Percentiles rank a stretch among this genome's conserved stretches.
Evolutionary conservation across 2,113 vertebrate species (phyloP).

Genomic region (Pogona vitticeps): DNA sequence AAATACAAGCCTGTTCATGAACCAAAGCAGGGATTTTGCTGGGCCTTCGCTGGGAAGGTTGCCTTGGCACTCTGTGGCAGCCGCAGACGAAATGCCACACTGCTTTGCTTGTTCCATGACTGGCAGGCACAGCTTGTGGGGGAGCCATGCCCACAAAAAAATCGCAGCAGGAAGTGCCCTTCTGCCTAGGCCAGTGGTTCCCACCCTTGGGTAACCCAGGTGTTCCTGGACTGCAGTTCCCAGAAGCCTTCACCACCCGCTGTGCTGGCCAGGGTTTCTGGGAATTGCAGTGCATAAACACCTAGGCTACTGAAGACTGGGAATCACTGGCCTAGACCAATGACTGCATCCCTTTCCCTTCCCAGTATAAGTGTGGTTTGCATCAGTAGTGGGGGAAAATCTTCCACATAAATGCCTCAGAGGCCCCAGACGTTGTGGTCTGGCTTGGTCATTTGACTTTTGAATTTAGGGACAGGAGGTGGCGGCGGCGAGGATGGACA

Average conservation of each 20-base stretch:
- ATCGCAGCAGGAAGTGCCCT: no score
- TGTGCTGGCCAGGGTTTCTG: background rate
- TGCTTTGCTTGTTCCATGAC: no score
- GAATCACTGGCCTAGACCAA: background rate
- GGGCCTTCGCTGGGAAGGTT: no score
- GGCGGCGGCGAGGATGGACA: background rate
- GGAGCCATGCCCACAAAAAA: no score
- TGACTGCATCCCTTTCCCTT: background rate
- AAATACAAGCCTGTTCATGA: no score
- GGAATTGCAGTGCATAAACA: background rate
- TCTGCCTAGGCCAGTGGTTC: no score
- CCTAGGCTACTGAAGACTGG: no score
- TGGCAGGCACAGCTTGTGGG: no score
- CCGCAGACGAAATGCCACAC: background rate
- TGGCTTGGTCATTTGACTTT: background rate
- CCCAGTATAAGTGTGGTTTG: background rate
- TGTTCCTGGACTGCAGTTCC: no score
- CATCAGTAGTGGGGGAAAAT: background rate
- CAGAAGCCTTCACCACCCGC: no score
- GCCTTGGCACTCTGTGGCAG: background rate
- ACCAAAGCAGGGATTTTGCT: no score
- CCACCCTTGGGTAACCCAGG: no score
- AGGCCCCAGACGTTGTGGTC: background rate
- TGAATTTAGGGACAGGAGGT: background rate
- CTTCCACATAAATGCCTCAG: background rate